These are phyloP conservation scores for Apamea crenata DNA, from an alignment of 2,888 invertebrate genomes.

Conservation along the genomic window DNA sequence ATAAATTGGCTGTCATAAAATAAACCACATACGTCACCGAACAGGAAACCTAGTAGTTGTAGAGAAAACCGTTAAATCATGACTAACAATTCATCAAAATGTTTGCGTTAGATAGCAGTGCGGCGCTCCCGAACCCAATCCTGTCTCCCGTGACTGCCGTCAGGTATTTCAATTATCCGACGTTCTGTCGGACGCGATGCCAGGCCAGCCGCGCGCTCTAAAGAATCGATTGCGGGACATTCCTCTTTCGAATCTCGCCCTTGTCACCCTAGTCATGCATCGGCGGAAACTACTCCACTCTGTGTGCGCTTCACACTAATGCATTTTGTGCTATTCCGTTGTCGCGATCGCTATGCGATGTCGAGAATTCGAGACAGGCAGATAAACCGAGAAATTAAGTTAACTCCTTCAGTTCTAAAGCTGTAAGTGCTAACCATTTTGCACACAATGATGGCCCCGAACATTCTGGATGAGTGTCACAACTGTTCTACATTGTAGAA, in stretches of 20 bases:
- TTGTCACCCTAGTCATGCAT: constrained; percentile 74
- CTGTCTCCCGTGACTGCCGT: constrained; percentile 69
- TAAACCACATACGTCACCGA: constrained; percentile 34
- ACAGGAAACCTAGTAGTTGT: constrained; percentile 39
- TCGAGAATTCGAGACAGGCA: constrained; percentile 12
- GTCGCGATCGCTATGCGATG: constrained; percentile 35
- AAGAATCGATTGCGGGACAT: constrained; percentile 80
- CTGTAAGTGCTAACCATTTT: constrained; percentile 15
- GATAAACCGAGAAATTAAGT: constrained; percentile 15
- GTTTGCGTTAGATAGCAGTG: constrained; percentile 72
- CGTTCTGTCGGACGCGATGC: constrained; percentile 69
- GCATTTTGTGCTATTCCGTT: constrained; percentile 46
- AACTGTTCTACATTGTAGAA: constrained; percentile 62
- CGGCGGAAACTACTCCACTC: constrained; percentile 55
- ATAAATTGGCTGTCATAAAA: constrained; percentile 38
- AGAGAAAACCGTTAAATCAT: constrained; percentile 64
- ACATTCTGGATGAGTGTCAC: constrained; percentile 50
- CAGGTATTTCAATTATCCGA: constrained; percentile 83
- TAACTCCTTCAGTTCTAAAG: constrained; percentile 17
- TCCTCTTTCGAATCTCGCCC: constrained; percentile 75
- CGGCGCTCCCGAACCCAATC: constrained; percentile 68
- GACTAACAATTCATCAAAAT: constrained; percentile 73
- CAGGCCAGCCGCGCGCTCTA: constrained; percentile 66
- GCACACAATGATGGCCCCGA: constrained; percentile 24
- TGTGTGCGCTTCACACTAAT: constrained; percentile 66